Evolutionary conservation across 2,888 invertebrate species (phyloP).

Genomic region (Drosophila kanekoi): DNA sequence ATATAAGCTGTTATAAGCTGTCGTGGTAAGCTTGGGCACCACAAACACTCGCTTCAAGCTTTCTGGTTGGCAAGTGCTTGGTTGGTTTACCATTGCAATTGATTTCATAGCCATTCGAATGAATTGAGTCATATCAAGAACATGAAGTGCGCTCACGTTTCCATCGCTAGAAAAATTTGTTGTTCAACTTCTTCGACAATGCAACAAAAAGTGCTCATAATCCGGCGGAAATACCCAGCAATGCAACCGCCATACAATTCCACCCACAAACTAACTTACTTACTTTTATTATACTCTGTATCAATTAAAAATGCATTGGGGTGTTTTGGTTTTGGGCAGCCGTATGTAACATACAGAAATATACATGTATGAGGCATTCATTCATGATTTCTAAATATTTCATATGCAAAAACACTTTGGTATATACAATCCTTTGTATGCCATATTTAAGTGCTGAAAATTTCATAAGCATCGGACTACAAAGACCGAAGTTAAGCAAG

Average conservation of each 20-base stretch:
- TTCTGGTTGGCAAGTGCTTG: background rate
- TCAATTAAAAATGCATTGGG: background rate
- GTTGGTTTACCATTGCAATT: slow-evolving; percentile 10
- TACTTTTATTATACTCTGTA: background rate
- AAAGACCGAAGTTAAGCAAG: too few species aligned
- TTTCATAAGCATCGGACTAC: too few species aligned
- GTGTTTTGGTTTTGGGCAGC: background rate
- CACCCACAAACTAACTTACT: background rate
- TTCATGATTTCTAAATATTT: too few species aligned
- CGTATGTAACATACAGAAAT: too few species aligned
- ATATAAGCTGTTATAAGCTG: too few species aligned
- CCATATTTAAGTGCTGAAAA: too few species aligned
- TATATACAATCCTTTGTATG: too few species aligned
- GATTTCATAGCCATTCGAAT: slow-evolving; percentile 15
- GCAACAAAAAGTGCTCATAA: slow-evolving; percentile 42
- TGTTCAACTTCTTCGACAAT: slow-evolving; percentile 17
- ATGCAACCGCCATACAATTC: slow-evolving; percentile 13
- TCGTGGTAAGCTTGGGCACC: too few species aligned
- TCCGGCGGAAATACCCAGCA: slow-evolving; percentile 36
- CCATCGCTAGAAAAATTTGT: slow-evolving; percentile 24
- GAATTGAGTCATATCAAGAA: slow-evolving; percentile 1
- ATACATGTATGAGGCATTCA: too few species aligned
- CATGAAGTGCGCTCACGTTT: slow-evolving; percentile 19
- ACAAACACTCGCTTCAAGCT: background rate
- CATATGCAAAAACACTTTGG: too few species aligned